Evolutionary conservation across 2,888 invertebrate species (phyloP), one percentile per base, ranked within the genome.

Genomic region (Cryptus armator): DNA sequence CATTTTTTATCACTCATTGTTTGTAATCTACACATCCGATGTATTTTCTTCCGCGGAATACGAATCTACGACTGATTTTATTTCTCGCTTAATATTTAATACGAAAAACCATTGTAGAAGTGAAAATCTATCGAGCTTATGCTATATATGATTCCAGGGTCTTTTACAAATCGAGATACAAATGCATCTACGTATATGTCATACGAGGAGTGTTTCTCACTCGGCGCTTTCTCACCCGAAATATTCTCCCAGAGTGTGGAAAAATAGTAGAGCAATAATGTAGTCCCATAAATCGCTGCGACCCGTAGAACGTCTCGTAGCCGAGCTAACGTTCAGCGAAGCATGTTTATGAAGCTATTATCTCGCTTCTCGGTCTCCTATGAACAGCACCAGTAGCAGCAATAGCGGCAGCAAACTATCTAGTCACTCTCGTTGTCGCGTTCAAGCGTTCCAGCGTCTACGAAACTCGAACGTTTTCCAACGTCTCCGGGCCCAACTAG

Each of bases 341-440:
- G 51, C 29, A 82, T 76, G 70, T 76, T 82, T 76, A 71, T 76
- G 81, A 62, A 66, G 75, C 76, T 70, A 82, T 82, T 82, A 70
- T 76, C 71, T 72, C 37, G 77, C 44, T 56, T 66, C 48, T 64
- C 32, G 37, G 64, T 44, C 46, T 16, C 16, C 16, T 43, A 43
- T 43, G n/a, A 16, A 10, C 43, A 43, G n/a, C 43, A 43, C 16
- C 66, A 53, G 64, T 43, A 64, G 32, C 48, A 66, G 37, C 46
- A 37, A 16, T 10, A 14, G 48, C 48, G 12, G 29, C 24, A 19
- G 24, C 44, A 67, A 24, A 70, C 70, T 68, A 7, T 68, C 24
- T 48, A 80, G 80, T 72, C 67, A 68, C 44, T 59, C 59, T 75
- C 75, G 37, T 75, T 68, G 68, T 62, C 75, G 81, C 46, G 62